Base-by-base conservation (phyloP, 2,888 invertebrate genomes). In the Ophioninae sp. region DNA sequence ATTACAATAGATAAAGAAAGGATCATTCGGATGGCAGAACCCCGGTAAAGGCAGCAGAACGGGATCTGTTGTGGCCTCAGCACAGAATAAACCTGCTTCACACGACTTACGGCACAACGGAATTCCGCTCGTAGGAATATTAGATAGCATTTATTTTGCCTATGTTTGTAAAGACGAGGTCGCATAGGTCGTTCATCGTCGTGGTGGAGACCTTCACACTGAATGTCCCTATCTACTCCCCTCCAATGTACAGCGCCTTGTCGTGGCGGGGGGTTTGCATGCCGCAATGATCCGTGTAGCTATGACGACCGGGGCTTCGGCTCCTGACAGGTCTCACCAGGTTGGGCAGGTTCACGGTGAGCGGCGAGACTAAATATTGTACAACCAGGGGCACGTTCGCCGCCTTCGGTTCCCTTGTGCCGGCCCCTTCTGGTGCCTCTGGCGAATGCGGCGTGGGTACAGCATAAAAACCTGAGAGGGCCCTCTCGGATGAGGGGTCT, bases 201-300 rank as follows among this genome's bases (percentile, higher is more conserved):
- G n/a, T n/a, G n/a, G n/a, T n/a, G n/a, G n/a, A n/a, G n/a, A n/a
- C n/a, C n/a, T n/a, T n/a, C n/a, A n/a, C n/a, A n/a, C n/a, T n/a
- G n/a, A n/a, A n/a, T n/a, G n/a, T 44, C 44, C 44, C 44, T 44
- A 13, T 44, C 10, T 44, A 44, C 22, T 30, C n/a, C n/a, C 64
- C 30, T 64, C 74, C 64, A 0, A 5, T 17, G 65, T 41, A 51
- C 67, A 23, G n/a, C 58, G 75, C 83, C 83, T 83, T 83, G 83
- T 41, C 77, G 83, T n/a, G 22, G 81, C 77, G 64, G 83, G 77
- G 17, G 81, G n/a, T n/a, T n/a, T n/a, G n/a, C 13, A 56, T 9
- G 61, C 17, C 63, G 41, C 64, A 10, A 30, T 73, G 68, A 83
- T 23, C 83, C 71, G 17, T 9, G 20, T 68, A 44, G 80, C 80